Evolutionary conservation across 2,113 vertebrate genomes (phyloP).

Genomic region (Typhlomys cinereus): DNA sequence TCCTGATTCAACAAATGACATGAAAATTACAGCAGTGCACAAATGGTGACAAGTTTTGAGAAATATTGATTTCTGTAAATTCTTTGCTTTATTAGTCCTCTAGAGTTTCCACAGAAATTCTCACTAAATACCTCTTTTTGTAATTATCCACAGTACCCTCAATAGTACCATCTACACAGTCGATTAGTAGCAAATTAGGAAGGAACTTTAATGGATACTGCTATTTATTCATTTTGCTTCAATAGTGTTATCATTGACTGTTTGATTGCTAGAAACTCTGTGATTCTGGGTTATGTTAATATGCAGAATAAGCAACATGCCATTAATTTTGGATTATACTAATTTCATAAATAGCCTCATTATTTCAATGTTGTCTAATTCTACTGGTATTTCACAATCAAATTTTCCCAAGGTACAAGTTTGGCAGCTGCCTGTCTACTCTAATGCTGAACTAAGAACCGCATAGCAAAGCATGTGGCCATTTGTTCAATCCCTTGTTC

Average conservation of each 20-base stretch:
- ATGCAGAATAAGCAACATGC: not conserved
- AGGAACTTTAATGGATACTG: not conserved
- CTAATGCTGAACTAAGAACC: not conserved
- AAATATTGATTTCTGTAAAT: conserved; percentile 40
- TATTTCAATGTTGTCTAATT: not conserved
- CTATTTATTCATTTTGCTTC: conserved; percentile 25
- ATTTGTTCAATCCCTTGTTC: conserved; percentile 7
- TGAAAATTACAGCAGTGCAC: conserved; percentile 16
- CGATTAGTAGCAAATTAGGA: conserved; percentile 21
- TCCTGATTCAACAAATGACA: conserved; percentile 40
- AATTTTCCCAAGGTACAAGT: conserved; percentile 20
- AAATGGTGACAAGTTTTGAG: not conserved
- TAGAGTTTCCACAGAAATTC: conserved; percentile 35
- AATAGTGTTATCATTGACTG: not conserved
- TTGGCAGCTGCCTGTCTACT: not conserved
- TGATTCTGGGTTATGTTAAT: not conserved
- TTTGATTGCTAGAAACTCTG: conserved; percentile 26
- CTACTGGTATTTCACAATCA: not conserved
- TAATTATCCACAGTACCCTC: not conserved
- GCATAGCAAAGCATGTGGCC: not conserved
- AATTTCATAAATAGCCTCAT: not conserved
- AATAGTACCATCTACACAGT: not conserved
- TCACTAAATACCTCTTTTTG: conserved; percentile 28
- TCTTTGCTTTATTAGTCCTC: not conserved
- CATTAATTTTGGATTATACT: conserved; percentile 4